A percentile compares a stretch with the other conserved stretches of the same genome.
Evolutionary conservation across 2,888 invertebrate species (phyloP).

Genomic region (Drosophila subsilvestris): DNA sequence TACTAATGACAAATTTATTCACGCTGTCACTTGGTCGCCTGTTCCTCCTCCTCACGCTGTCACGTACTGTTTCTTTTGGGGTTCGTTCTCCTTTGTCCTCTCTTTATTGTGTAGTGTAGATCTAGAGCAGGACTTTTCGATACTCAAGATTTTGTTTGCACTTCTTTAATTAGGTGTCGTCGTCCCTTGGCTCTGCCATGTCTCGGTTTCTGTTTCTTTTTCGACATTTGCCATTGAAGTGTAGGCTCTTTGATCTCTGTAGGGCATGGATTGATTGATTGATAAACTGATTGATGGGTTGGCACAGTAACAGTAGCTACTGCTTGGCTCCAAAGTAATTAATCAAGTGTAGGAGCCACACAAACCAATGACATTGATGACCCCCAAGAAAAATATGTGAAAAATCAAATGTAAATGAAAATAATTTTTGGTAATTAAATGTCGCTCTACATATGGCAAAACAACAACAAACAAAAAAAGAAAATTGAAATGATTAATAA

Average conservation of each 20-base stretch:
- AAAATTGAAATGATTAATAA: not conserved
- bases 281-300: constrained; percentile 64
- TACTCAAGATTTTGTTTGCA: constrained; percentile 56
- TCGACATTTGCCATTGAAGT: constrained; percentile 55
- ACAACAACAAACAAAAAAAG: not conserved
- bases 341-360: constrained; percentile 56
- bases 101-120: constrained; percentile 16
- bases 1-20: constrained; percentile 80
- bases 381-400: constrained; percentile 3
- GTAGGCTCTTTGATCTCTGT: constrained; percentile 68
- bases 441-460: constrained; percentile 15
- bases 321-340: constrained; percentile 50
- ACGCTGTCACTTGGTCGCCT: constrained; percentile 72
- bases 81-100: constrained; percentile 30
- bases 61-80: constrained; percentile 28
- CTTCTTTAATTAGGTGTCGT: constrained; percentile 63
- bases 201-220: constrained; percentile 15
- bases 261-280: constrained; percentile 46
- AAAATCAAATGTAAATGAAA: not conserved
- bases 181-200: not conserved
- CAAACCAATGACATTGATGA: constrained; percentile 68
- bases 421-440: constrained; percentile 14
- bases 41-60: constrained; percentile 44
- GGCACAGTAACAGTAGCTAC: constrained; percentile 27
- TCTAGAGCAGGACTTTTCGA: constrained; percentile 36